phyloP scores from a whole-genome alignment of 92 coral and sea anemone species.

The Zoanthus sociatus region DNA sequence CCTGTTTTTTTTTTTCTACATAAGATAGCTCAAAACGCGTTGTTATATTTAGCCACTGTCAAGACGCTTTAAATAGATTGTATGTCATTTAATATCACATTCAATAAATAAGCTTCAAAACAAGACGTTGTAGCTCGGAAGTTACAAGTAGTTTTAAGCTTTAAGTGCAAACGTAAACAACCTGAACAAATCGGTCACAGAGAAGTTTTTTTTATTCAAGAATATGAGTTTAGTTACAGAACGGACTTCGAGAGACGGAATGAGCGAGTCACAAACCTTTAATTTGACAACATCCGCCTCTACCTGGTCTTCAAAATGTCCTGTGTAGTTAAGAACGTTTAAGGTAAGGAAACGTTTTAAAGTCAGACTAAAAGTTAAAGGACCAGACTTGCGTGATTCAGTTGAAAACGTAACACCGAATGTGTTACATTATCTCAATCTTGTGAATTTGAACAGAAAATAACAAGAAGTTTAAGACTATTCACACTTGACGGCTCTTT shows the following conservation, averaged over 20 bases:
- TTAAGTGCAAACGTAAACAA: neutral
- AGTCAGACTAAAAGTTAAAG: neutral
- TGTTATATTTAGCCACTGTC: too few species aligned
- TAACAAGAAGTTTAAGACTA: too few species aligned
- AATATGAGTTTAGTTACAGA: neutral
- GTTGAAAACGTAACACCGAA: too few species aligned
- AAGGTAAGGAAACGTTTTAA: neutral
- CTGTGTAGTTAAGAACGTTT: constrained; percentile 38
- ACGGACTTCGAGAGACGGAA: neutral
- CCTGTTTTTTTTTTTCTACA: too few species aligned
- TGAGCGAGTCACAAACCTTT: constrained; percentile 68
- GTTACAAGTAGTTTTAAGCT: too few species aligned
- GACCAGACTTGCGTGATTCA: neutral
- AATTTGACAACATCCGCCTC: constrained; percentile 95
- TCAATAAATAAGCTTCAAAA: too few species aligned
- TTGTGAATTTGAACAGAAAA: too few species aligned
- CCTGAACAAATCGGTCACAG: neutral
- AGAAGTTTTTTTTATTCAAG: neutral
- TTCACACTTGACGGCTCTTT: too few species aligned
- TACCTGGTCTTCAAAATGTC: constrained; percentile 92
- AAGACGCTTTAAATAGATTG: too few species aligned
- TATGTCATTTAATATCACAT: neutral
- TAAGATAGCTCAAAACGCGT: too few species aligned
- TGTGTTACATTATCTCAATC: too few species aligned
- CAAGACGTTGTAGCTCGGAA: too few species aligned